These are phyloP conservation scores for Onychomys arenicola DNA, from an alignment of 2,797 vertebrate genomes.

Conservation along the genomic window DNA sequence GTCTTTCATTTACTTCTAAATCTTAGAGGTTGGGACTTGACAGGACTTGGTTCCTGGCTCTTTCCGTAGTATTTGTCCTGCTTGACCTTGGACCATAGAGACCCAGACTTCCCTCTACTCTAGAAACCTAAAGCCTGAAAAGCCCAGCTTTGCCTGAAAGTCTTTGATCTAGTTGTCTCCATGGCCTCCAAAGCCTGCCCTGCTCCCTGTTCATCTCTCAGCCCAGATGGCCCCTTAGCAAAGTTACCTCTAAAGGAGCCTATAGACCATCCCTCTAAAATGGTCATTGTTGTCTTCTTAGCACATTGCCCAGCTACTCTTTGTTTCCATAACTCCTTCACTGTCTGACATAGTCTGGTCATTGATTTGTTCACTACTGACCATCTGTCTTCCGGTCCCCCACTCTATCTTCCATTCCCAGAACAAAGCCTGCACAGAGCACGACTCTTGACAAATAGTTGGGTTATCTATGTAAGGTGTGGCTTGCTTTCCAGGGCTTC, in stretches of 20 bases:
- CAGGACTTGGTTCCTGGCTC: not conserved
- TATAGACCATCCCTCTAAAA: not conserved
- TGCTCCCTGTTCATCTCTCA: not conserved
- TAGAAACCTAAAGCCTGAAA: not conserved
- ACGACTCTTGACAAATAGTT: not conserved
- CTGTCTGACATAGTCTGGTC: not conserved
- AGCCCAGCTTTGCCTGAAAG: not conserved
- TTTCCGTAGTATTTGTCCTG: not conserved
- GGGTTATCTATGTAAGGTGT: not conserved
- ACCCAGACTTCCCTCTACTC: not conserved
- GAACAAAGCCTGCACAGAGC: not conserved
- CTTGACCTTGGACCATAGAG: not conserved
- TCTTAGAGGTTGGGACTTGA: not conserved
- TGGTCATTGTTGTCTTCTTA: not conserved
- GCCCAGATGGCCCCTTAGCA: not conserved
- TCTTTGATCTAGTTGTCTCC: not conserved
- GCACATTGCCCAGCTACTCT: not conserved
- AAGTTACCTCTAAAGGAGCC: not conserved
- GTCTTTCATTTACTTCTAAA: not conserved
- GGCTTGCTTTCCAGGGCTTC: slow-evolving; percentile 12
- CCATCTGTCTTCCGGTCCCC: not conserved
- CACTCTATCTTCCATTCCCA: not conserved
- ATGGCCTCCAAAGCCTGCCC: not conserved
- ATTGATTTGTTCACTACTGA: not conserved
- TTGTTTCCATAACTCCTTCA: not conserved